Base-by-base conservation (phyloP, 2,113 vertebrate genomes). In the Oplegnathus fasciatus region DNA sequence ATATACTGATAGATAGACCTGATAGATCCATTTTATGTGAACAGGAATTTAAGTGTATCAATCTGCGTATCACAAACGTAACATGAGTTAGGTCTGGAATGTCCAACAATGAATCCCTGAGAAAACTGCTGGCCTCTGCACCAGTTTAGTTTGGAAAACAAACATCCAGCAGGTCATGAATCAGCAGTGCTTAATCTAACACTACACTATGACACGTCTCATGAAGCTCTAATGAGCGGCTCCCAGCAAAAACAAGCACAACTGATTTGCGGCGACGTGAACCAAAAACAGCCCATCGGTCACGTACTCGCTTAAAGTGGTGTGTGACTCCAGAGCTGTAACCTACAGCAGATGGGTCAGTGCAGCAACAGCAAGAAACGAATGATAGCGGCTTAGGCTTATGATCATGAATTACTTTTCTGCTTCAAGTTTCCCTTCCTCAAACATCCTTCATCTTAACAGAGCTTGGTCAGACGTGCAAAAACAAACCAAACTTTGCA, bases 221-320 rank as follows among this genome's bases (percentile, higher is more conserved):
- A 62, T 54, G 14, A 64, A 80, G n/a, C 75, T 71, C 54, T 65
- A 78, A 75, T 73, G 79, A 80, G 74, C 69, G 61, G 46, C 76
- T 85, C n/a, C 55, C 18, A 80, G 71, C 37, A 22, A 80, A 55
- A 84, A 87, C 72, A 83, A 87, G 34, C 58, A 61, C 26, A 44
- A 44, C 40, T 54, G 20, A 83, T 79, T 46, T 68, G 73, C 13
- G 1, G 4, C 0, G 34, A 70, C 17, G 3, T 54, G 22, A 78
- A 48, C 77, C 46, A 74, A 88, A 85, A 72, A 58, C 71, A 62
- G 22, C 55, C 46, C 72, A 46, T 26, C 1, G 11, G 54, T 80
- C 84, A 75, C 10, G 13, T 34, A n/a, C 30, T 61, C 26, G 70
- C 61, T 77, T 0, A 54, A 78, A 78, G 58, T 15, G 5, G 2